Percentiles rank a stretch among this genome's conserved stretches.
Evolutionary conservation across 2,888 invertebrate genomes (phyloP).

Genomic region (Pasiphila rectangulata): DNA sequence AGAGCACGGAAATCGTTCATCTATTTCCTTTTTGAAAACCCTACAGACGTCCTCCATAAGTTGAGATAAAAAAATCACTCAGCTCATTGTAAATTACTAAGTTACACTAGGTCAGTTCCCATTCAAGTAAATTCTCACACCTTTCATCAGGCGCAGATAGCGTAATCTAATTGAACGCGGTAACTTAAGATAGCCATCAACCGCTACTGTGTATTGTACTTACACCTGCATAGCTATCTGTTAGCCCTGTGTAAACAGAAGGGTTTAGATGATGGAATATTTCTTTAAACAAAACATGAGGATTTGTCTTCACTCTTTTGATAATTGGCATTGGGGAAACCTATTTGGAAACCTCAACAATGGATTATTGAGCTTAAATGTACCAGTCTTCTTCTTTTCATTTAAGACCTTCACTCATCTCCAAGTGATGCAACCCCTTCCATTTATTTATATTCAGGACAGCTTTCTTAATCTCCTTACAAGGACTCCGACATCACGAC

Average conservation of each 20-base stretch:
- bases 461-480: too few relatives aligned
- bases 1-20: too few relatives aligned
- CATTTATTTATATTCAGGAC: too few relatives aligned
- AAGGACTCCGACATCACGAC: too few relatives aligned
- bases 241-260: conserved; percentile 15
- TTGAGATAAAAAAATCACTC: neutral
- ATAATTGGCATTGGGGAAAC: too few relatives aligned
- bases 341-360: too few relatives aligned
- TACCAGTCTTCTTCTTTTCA: too few relatives aligned
- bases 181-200: conserved; percentile 16
- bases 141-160: conserved; percentile 18
- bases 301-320: too few relatives aligned
- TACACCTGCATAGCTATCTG: neutral
- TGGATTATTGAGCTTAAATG: too few relatives aligned
- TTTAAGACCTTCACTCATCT: too few relatives aligned
- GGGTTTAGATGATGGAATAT: neutral
- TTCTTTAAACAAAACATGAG: neutral
- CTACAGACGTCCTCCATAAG: conserved; percentile 24
- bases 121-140: conserved; percentile 20
- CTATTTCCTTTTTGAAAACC: too few relatives aligned
- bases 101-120: conserved; percentile 19
- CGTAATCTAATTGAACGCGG: conserved; percentile 22
- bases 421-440: too few relatives aligned
- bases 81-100: neutral
- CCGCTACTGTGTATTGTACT: conserved; percentile 16